Conservation (phyloP, 30 jellyfish, hydroid and myxozoan species). For the Hydra vulgaris region DNA sequence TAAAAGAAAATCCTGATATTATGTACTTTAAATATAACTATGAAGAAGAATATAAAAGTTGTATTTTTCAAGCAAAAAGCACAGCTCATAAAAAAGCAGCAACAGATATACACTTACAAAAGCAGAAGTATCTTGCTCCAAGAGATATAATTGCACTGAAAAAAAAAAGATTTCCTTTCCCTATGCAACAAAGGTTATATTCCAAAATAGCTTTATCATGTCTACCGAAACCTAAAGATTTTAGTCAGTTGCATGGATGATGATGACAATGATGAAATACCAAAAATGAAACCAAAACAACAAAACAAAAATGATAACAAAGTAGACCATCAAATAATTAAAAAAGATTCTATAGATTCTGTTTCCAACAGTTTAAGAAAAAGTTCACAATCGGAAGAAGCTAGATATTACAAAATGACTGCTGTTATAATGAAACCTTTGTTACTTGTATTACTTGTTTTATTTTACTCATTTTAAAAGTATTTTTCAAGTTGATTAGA, state of each 20-base stretch:
- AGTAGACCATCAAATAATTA: background rate
- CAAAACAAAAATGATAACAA: background rate
- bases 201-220: background rate
- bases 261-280: background rate
- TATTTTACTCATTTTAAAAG: background rate
- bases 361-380: background rate
- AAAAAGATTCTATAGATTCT: background rate
- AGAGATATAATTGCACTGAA: background rate
- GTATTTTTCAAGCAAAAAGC: background rate
- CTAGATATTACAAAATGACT: no score
- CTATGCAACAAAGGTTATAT: background rate
- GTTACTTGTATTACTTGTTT: background rate
- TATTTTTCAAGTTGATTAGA: background rate
- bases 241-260: background rate
- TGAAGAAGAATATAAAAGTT: constrained; percentile 8
- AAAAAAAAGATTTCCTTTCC: background rate
- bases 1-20: constrained; percentile 9
- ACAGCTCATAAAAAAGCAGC: background rate
- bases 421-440: background rate
- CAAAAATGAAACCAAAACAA: background rate
- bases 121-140: constrained; percentile 1
- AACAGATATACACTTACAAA: background rate
- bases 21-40: background rate
- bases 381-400: background rate
- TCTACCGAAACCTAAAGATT: background rate